phyloP scores from a whole-genome alignment of 2,113 vertebrate species.

The Proterorhinus semilunaris region DNA sequence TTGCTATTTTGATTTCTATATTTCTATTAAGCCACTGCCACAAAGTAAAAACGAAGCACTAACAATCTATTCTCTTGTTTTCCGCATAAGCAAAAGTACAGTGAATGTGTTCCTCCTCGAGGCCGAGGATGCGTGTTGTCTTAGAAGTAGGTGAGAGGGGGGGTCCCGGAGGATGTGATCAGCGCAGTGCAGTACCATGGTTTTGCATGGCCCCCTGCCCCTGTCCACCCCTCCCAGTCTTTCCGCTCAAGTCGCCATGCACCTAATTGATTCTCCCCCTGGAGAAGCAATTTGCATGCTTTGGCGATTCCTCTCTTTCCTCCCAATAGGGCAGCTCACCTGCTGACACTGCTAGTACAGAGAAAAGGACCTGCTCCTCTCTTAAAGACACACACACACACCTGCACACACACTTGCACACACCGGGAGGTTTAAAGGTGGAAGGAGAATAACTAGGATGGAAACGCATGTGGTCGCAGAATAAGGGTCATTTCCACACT shows the following conservation, averaged over 20 bases:
- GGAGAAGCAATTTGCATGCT: constrained; percentile 74
- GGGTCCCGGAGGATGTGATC: constrained; percentile 67
- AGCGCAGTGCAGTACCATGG: constrained; percentile 59
- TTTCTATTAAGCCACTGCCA: too few relatives aligned
- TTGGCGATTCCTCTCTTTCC: constrained; percentile 65
- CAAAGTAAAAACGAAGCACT: too few relatives aligned
- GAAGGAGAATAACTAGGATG: constrained; percentile 58
- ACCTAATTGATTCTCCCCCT: constrained; percentile 75
- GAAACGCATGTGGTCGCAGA: constrained; percentile 59
- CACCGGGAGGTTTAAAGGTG: constrained; percentile 21
- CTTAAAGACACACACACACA: constrained; percentile 38
- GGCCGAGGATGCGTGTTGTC: constrained; percentile 18
- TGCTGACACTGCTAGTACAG: constrained; percentile 73
- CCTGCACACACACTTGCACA: constrained; percentile 3
- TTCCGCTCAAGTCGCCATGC: constrained; percentile 58
- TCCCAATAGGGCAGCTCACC: constrained; percentile 71
- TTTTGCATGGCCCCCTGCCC: constrained; percentile 56
- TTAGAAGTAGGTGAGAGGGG: constrained; percentile 36
- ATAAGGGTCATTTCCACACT: constrained; percentile 56
- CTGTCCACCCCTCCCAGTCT: constrained; percentile 38
- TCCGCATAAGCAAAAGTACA: constrained; percentile 8
- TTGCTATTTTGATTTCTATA: too few relatives aligned
- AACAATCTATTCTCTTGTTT: constrained; percentile 5
- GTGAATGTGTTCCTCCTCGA: constrained; percentile 12
- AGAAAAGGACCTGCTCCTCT: constrained; percentile 46